phyloP scores from a whole-genome alignment of 2,113 vertebrate species.

The Atlantisia rogersi region DNA sequence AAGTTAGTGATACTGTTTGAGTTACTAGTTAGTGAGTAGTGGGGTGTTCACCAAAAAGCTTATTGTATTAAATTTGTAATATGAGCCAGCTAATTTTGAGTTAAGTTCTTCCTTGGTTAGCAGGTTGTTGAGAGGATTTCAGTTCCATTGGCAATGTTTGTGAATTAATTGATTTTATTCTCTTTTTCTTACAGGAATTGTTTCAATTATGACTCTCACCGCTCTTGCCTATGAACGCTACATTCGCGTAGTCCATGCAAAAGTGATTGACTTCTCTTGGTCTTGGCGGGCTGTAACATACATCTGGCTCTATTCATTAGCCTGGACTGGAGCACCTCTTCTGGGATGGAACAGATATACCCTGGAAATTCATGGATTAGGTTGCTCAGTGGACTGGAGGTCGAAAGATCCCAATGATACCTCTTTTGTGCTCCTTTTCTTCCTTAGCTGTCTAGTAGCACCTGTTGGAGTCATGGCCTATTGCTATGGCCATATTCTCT shows the following conservation, averaged over 20 bases:
- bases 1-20: neutral
- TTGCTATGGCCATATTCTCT: slow-evolving; percentile 94
- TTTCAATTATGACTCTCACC: slow-evolving; percentile 90
- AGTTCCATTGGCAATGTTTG: neutral
- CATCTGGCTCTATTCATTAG: slow-evolving; percentile 93
- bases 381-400: slow-evolving; percentile 90
- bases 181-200: slow-evolving; percentile 81
- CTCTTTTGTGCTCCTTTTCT: slow-evolving; percentile 90
- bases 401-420: slow-evolving; percentile 88
- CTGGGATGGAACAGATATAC: slow-evolving; percentile 94
- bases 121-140: neutral
- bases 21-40: neutral
- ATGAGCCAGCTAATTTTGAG: neutral
- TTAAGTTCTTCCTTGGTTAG: neutral
- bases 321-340: slow-evolving; percentile 91
- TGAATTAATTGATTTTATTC: neutral
- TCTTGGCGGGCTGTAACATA: slow-evolving; percentile 87
- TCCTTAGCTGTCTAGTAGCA: slow-evolving; percentile 87
- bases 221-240: slow-evolving; percentile 91
- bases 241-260: slow-evolving; percentile 88
- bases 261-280: slow-evolving; percentile 91
- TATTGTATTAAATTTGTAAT: neutral
- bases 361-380: slow-evolving; percentile 86
- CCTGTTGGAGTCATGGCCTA: slow-evolving; percentile 90
- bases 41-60: neutral